Conservation (phyloP, 1,140 invertebrate species). For the Subanguina moxae region DNA sequence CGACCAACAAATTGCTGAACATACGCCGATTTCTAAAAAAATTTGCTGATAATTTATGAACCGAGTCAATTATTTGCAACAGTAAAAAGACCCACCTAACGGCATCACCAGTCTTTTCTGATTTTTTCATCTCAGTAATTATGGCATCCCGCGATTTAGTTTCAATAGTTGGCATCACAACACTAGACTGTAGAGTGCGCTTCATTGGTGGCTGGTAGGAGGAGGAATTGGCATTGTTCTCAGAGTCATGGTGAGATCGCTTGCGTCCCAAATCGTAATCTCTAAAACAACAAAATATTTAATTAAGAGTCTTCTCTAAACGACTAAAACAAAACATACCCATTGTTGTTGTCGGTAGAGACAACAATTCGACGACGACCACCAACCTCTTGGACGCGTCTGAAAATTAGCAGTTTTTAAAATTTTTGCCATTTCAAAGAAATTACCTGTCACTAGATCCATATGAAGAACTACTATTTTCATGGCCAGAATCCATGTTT, state of each 20-base stretch:
- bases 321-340: slow-evolving; percentile 1
- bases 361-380: slow-evolving; percentile 21
- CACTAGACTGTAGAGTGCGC: slow-evolving; percentile 35
- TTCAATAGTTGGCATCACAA: slow-evolving; percentile 40
- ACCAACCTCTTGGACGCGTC: slow-evolving; percentile 26
- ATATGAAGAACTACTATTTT: slow-evolving; percentile 4
- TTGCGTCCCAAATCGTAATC: background rate
- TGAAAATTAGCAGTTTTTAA: slow-evolving; percentile 18
- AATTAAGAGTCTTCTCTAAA: too few relatives aligned
- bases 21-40: slow-evolving; percentile 75
- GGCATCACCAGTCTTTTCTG: slow-evolving; percentile 32
- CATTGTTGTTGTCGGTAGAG: slow-evolving; percentile 16
- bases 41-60: too few relatives aligned
- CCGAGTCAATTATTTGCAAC: too few relatives aligned
- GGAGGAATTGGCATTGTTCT: background rate
- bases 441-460: slow-evolving; percentile 12
- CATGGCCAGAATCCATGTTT: background rate
- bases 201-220: slow-evolving; percentile 2
- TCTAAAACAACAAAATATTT: background rate
- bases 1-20: slow-evolving; percentile 82
- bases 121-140: slow-evolving; percentile 39
- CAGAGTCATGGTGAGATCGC: background rate
- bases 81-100: slow-evolving; percentile 24
- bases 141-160: slow-evolving; percentile 39
- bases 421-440: background rate